Base-by-base conservation (phyloP, 2,888 invertebrate genomes). In the Andrena dorsata region DNA sequence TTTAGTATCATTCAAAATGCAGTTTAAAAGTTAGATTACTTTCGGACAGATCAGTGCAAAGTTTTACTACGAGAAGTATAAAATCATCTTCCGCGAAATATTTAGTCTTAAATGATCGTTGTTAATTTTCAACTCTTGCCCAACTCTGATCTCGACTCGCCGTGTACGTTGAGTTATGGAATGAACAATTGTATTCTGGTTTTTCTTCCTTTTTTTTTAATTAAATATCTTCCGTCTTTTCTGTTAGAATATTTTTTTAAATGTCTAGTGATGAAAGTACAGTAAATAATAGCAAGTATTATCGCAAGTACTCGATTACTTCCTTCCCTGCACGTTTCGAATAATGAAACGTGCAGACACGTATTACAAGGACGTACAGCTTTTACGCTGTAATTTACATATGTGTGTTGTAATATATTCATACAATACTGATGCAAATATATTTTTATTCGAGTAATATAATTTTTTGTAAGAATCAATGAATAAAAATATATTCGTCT, bases 401-500 rank as follows among this genome's bases (percentile, higher is more conserved):
- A 16, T 30, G 70, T 41, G 35, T 69, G 69, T 47, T 78, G 47
- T 58, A 41, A 63, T 30, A 7, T 64, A 56, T 65, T 7, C 49
- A 28, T 66, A 30, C 28, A 72, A 41, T 61, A 26, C 66, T 49
- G 13, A 10, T 6, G 49, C 23, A 66, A 78, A 72, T 72, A 82
- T 71, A 76, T 77, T 78, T 78, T 78, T 80, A 80, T 66, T 72
- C 61, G 35, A 63, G 32, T 20, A 28, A 56, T 66, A 32, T 47
- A 32, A 32, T 23, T 32, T 26, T 49, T 71, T 41, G 47, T 8
- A 71, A 68, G 60, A 30, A 28, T 35, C 6, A 63, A 63, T n/a
- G 66, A 80, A 76, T 76, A 81, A 76, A 84, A 78, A 80, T 80
- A 78, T 76, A 72, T 76, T 53, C 20, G 3, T 66, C 41, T 58